These are phyloP conservation scores for Pelvicachromis taeniatus DNA, from an alignment of 2,113 vertebrate species.

Conservation along the genomic window DNA sequence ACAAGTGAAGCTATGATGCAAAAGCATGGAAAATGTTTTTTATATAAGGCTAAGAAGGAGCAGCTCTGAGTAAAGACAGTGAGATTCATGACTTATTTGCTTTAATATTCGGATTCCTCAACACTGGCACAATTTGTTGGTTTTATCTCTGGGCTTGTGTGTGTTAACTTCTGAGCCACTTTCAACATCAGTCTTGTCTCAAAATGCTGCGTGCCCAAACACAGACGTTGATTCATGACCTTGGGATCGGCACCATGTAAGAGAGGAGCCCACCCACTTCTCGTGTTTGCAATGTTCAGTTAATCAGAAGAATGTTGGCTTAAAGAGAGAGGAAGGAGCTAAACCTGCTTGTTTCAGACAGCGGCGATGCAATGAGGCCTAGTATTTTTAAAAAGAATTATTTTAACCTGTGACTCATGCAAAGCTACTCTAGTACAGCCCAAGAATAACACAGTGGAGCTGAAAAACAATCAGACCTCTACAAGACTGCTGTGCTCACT, in stretches of 20 bases:
- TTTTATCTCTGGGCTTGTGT: not conserved
- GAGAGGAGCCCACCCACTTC: not conserved
- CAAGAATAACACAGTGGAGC: not conserved
- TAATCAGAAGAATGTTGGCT: not conserved
- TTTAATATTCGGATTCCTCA: not conserved
- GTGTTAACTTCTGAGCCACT: not conserved
- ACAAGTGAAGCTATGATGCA: constrained; percentile 7
- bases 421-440: not conserved
- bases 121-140: not conserved
- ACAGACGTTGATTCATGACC: not conserved
- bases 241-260: not conserved
- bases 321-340: not conserved
- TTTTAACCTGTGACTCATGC: not conserved
- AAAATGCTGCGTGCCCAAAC: not conserved
- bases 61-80: not conserved
- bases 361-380: not conserved
- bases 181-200: not conserved
- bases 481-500: not conserved
- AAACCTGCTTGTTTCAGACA: not conserved
- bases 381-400: not conserved
- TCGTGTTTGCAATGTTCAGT: not conserved
- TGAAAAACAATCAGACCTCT: not conserved
- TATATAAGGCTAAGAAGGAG: not conserved
- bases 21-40: not conserved
- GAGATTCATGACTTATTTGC: not conserved